phyloP scores from a whole-genome alignment of 2,888 invertebrate genomes.

The Diabrotica balteata region DNA sequence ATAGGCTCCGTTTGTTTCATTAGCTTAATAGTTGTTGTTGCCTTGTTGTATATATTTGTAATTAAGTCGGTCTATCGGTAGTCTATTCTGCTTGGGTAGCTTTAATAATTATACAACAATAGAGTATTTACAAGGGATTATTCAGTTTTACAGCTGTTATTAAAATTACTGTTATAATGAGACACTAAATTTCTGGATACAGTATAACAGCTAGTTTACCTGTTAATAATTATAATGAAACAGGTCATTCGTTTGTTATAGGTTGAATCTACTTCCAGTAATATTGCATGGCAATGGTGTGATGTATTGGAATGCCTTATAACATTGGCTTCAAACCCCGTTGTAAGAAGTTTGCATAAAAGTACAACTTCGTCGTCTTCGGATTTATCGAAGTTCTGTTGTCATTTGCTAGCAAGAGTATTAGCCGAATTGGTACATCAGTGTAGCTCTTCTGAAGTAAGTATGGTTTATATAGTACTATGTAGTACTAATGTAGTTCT shows the following conservation, averaged over 20 bases:
- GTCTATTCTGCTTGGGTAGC: no score
- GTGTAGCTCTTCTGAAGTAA: conserved; percentile 77
- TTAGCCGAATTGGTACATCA: conserved; percentile 87
- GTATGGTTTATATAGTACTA: conserved; percentile 41
- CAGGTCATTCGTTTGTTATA: conserved; percentile 36
- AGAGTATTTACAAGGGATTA: no score
- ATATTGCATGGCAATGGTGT: conserved; percentile 56
- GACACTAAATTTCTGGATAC: no score
- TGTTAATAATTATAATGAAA: no score
- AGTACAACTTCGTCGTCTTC: conserved; percentile 55
- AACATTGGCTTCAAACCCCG: conserved; percentile 82
- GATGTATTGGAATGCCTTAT: conserved; percentile 85
- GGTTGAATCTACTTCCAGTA: conserved; percentile 58
- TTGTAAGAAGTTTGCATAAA: conserved; percentile 65
- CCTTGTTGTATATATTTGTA: no score
- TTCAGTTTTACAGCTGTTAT: no score
- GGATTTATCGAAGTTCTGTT: conserved; percentile 66
- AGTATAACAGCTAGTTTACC: no score
- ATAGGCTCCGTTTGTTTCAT: no score
- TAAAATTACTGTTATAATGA: no score
- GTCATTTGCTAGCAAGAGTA: conserved; percentile 80
- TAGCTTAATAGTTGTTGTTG: no score
- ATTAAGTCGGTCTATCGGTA: no score
- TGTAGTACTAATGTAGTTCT: neutral
- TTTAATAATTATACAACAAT: no score